Conservation (phyloP, 2,113 vertebrate species). For the Heterotilapia buettikoferi region DNA sequence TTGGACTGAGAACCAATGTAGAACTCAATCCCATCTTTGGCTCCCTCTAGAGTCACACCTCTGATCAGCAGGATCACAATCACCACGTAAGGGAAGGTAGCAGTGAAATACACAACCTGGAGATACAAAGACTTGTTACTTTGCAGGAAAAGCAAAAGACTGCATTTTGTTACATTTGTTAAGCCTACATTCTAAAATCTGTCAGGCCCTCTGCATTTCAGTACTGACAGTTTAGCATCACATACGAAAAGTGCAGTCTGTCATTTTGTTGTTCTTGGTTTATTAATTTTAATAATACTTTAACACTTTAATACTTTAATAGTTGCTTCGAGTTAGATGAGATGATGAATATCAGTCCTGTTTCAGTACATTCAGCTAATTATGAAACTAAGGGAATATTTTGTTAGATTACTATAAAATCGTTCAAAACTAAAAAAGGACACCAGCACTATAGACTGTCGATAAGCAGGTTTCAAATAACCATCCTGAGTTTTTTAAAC, state of each 20-base stretch:
- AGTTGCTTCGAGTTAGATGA: not conserved
- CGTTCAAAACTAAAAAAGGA: not conserved
- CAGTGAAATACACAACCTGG: slow-evolving; percentile 95
- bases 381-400: not conserved
- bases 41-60: slow-evolving; percentile 87
- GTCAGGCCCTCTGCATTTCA: not conserved
- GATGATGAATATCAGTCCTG: not conserved
- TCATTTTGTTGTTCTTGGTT: not conserved
- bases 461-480: not conserved
- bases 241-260: not conserved
- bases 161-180: not conserved
- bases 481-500: not conserved
- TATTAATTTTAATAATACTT: not conserved
- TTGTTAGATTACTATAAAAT: not conserved
- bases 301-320: not conserved
- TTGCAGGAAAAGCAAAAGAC: not conserved
- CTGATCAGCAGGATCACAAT: slow-evolving; percentile 85
- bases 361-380: not conserved
- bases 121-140: not conserved
- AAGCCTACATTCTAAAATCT: not conserved
- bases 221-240: not conserved
- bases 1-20: slow-evolving; percentile 90
- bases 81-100: slow-evolving; percentile 86
- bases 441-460: not conserved
- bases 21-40: slow-evolving; percentile 84